phyloP scores from a whole-genome alignment of 1,140 invertebrate species.

The Coboldia fuscipes region DNA sequence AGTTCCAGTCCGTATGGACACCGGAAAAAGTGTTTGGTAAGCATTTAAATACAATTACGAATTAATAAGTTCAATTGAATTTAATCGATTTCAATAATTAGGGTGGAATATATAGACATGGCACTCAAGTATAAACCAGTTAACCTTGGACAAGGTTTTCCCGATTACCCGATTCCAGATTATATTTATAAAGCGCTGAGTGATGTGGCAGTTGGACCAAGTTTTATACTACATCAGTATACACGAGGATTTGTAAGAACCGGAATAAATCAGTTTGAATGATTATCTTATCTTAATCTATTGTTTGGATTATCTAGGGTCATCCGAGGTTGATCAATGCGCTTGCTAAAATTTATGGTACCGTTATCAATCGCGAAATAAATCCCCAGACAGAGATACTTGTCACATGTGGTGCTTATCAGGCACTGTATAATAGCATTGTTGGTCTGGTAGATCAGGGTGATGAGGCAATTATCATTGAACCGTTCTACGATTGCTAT shows the following conservation, averaged over 20 bases:
- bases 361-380: conserved; percentile 46
- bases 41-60: conserved; percentile 3
- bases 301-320: conserved; percentile 38
- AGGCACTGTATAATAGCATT: conserved; percentile 68
- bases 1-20: too few species aligned
- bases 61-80: conserved; percentile 6
- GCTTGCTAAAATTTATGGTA: conserved; percentile 66
- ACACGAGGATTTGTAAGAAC: conserved; percentile 59
- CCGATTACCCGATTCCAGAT: conserved; percentile 74
- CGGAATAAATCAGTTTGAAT: background rate
- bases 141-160: conserved; percentile 95
- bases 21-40: conserved; percentile 27
- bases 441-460: conserved; percentile 65
- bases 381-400: conserved; percentile 70
- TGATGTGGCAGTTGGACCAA: conserved; percentile 38
- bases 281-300: background rate
- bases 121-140: conserved; percentile 73
- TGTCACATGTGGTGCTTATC: conserved; percentile 81
- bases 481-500: conserved; percentile 97
- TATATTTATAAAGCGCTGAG: conserved; percentile 62
- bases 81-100: too few species aligned
- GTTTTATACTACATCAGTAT: conserved; percentile 79
- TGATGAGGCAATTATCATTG: conserved; percentile 91
- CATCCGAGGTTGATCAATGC: conserved; percentile 75
- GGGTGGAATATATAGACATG: conserved; percentile 88